These are phyloP conservation scores for Heliopora coerulea DNA, from an alignment of 92 coral and sea anemone species.

Conservation along the genomic window DNA sequence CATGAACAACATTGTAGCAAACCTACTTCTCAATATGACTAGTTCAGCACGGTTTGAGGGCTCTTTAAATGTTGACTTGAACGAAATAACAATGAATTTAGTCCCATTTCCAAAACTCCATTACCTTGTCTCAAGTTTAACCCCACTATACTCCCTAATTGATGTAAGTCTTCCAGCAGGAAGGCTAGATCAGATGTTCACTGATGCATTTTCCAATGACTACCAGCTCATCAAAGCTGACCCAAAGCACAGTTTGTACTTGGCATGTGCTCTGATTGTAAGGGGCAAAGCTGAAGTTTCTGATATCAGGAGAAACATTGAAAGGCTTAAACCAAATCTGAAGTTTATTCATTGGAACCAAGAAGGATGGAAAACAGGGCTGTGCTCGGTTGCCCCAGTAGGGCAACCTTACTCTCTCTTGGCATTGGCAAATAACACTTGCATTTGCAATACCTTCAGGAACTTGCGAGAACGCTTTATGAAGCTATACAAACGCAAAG, in stretches of 20 bases:
- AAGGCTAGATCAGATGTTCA: slow-evolving; percentile 90
- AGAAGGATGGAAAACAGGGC: slow-evolving; percentile 98
- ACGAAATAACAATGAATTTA: slow-evolving; percentile 96
- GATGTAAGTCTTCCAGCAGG: slow-evolving; percentile 86
- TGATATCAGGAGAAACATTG: slow-evolving; percentile 90
- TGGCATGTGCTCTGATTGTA: slow-evolving; percentile 94
- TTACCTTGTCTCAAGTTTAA: slow-evolving; percentile 89
- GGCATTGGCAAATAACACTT: slow-evolving; percentile 91
- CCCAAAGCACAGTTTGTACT: slow-evolving; percentile 84
- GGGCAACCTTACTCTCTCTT: slow-evolving; percentile 91
- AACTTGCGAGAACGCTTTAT: slow-evolving; percentile 77
- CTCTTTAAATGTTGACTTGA: slow-evolving; percentile 91
- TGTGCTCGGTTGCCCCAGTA: slow-evolving; percentile 93
- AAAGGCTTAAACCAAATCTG: slow-evolving; percentile 80
- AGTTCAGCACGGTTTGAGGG: slow-evolving; percentile 99
- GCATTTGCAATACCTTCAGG: slow-evolving; percentile 79
- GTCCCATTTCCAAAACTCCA: slow-evolving; percentile 98
- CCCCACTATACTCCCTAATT: slow-evolving; percentile 84
- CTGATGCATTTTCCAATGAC: slow-evolving; percentile 94
- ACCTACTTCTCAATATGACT: slow-evolving; percentile 91
- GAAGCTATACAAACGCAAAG: slow-evolving; percentile 88
- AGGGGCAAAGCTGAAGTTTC: slow-evolving; percentile 94
- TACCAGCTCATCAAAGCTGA: slow-evolving; percentile 92
- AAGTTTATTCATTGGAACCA: slow-evolving; percentile 97
- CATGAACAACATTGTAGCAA: slow-evolving; percentile 98